Base-by-base conservation (phyloP, 2,113 vertebrate genomes). In the Peucedramus taeniatus region DNA sequence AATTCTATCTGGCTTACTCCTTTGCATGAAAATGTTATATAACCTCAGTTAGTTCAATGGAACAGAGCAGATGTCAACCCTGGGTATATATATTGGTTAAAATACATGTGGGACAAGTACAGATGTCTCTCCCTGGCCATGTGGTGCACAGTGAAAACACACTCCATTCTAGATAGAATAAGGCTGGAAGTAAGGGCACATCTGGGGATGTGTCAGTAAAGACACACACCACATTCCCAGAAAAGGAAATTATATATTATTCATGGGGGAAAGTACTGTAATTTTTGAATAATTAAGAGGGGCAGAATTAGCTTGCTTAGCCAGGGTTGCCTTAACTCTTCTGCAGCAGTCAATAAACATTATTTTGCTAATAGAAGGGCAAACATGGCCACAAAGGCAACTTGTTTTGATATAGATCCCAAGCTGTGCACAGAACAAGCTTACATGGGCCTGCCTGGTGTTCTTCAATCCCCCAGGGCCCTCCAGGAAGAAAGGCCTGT, bases 251-350 rank as follows among this genome's bases (percentile, higher is more conserved):
- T 61, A 15, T 26, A 72, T 86, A 63, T 54, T 77, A 69, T 74
- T 81, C 1, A 16, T 1, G 1, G 5, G 0, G 3, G 2, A 71
- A 80, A 59, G 5, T 54, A 50, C 2, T 27, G 13, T 3, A 53
- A 45, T 47, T 70, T 77, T 57, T 40, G 3, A 69, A 57, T 22
- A 76, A 80, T 61, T 64, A 74, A 42, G 50, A 81, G 16, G 3
- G 6, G 7, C 4, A 89, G 33, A 86, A 80, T 56, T 30, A 69
- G 5, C n/a, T 57, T 61, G 8, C 28, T 31, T 20, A 57, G 65
- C 9, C 22, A 56, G 30, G 13, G 2, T 21, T 83, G 37, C 45
- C 9, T 17, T 66, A 78, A 63, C 4, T 40, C 27, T 70, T 50
- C 54, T 50, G 26, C 26, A 77, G 59, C 23, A 70, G 18, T 26